phyloP scores from a whole-genome alignment of 2,888 invertebrate genomes.

The Dioctria linearis region DNA sequence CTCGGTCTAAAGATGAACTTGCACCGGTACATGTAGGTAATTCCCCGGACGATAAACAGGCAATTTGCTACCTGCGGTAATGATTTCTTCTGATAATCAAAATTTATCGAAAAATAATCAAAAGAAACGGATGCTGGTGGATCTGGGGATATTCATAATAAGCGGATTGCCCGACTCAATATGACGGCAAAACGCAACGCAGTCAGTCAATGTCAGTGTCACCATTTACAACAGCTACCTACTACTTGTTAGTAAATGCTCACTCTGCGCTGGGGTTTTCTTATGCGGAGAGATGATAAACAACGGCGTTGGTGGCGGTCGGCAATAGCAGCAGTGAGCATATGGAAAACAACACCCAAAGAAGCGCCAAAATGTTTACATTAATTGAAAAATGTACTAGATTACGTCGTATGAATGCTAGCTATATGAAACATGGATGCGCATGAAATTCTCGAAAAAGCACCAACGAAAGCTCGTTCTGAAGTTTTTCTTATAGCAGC shows the following conservation, averaged over 20 bases:
- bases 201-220: too few species aligned
- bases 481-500: background rate
- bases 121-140: background rate
- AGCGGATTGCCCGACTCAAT: too few species aligned
- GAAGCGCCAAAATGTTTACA: conserved; percentile 1
- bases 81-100: conserved; percentile 11
- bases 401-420: background rate
- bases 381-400: conserved; percentile 24
- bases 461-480: conserved; percentile 16
- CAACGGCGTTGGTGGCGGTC: background rate
- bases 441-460: conserved; percentile 15
- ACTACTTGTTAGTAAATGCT: too few species aligned
- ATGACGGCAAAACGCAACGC: too few species aligned
- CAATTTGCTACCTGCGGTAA: background rate
- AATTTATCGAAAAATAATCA: conserved; percentile 17
- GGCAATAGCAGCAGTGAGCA: background rate
- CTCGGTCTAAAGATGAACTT: too few species aligned
- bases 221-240: too few species aligned
- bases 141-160: too few species aligned
- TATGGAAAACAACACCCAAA: conserved; percentile 1
- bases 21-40: too few species aligned
- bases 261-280: too few species aligned
- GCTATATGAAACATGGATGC: background rate
- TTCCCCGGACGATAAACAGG: background rate
- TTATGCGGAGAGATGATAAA: background rate